phyloP scores from a whole-genome alignment of 2,888 invertebrate species.

The Helobdella robusta region DNA sequence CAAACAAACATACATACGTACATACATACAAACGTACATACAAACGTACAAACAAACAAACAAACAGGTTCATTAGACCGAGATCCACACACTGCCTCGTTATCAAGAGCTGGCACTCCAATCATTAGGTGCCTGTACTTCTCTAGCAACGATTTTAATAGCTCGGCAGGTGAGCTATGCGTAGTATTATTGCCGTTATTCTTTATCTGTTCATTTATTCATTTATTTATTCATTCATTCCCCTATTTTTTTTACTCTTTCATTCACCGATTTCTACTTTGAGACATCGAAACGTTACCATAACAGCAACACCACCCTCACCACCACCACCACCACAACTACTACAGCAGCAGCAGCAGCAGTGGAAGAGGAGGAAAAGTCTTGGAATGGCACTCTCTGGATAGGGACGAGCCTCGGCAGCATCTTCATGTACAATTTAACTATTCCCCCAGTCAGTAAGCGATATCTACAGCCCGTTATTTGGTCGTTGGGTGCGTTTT shows the following conservation, averaged over 20 bases:
- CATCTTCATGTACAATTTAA: conserved; percentile 21
- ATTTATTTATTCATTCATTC: too few species aligned
- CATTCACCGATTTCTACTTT: too few species aligned
- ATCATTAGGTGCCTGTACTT: conserved; percentile 20
- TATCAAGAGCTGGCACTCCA: conserved; percentile 10
- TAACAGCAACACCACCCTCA: not conserved
- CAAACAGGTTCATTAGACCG: conserved; percentile 19
- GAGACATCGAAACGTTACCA: too few species aligned
- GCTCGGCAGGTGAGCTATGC: too few species aligned
- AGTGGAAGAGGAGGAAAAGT: too few species aligned
- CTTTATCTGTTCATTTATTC: too few species aligned
- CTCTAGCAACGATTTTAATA: conserved; percentile 1
- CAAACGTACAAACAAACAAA: too few species aligned
- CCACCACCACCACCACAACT: not conserved
- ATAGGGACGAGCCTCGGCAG: conserved; percentile 15
- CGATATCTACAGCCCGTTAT: conserved; percentile 4
- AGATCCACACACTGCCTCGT: conserved; percentile 14
- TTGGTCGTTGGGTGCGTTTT: conserved; percentile 3
- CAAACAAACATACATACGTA: too few species aligned
- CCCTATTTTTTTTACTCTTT: too few species aligned
- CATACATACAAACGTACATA: too few species aligned
- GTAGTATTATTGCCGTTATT: too few species aligned
- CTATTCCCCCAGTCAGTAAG: not conserved
- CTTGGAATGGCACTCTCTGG: conserved; percentile 19
- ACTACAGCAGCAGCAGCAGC: not conserved